These are phyloP conservation scores for Drepana falcataria DNA, from an alignment of 2,888 invertebrate species.

Conservation along the genomic window DNA sequence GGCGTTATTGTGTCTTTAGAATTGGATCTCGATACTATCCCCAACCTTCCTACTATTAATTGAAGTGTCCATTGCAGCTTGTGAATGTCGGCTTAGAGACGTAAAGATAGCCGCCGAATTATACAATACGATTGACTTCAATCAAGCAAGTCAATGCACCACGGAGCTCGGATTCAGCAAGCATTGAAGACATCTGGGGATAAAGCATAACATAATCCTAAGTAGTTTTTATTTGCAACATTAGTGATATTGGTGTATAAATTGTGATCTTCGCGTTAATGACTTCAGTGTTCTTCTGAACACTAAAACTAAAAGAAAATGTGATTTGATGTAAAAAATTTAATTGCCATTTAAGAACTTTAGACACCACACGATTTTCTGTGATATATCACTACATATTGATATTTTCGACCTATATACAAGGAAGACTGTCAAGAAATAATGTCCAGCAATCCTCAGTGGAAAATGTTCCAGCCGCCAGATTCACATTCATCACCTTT, in stretches of 20 bases:
- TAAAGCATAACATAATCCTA: constrained; percentile 66
- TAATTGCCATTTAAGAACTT: constrained; percentile 46
- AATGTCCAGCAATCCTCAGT: constrained; percentile 92
- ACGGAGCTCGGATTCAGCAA: constrained; percentile 87
- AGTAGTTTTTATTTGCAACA: constrained; percentile 75
- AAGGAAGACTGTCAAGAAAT: constrained; percentile 60
- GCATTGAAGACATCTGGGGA: constrained; percentile 94
- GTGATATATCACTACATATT: constrained; percentile 68
- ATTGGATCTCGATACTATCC: constrained; percentile 17
- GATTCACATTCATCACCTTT: constrained; percentile 89
- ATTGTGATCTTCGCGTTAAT: constrained; percentile 52
- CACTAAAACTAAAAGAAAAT: constrained; percentile 55
- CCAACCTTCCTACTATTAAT: constrained; percentile 29
- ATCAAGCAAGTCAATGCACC: constrained; percentile 60
- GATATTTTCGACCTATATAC: constrained; percentile 67
- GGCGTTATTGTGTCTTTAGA: constrained; percentile 21
- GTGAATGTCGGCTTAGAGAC: constrained; percentile 48
- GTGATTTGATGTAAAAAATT: constrained; percentile 65
- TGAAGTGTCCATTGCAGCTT: constrained; percentile 55
- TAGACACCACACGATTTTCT: constrained; percentile 63
- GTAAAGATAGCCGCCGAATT: constrained; percentile 54
- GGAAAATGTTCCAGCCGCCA: constrained; percentile 95
- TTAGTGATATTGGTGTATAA: constrained; percentile 58
- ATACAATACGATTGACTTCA: constrained; percentile 32
- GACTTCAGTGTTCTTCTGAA: constrained; percentile 53